phyloP scores from a whole-genome alignment of 1,140 invertebrate species.

The Bombus haemorrhoidalis region DNA sequence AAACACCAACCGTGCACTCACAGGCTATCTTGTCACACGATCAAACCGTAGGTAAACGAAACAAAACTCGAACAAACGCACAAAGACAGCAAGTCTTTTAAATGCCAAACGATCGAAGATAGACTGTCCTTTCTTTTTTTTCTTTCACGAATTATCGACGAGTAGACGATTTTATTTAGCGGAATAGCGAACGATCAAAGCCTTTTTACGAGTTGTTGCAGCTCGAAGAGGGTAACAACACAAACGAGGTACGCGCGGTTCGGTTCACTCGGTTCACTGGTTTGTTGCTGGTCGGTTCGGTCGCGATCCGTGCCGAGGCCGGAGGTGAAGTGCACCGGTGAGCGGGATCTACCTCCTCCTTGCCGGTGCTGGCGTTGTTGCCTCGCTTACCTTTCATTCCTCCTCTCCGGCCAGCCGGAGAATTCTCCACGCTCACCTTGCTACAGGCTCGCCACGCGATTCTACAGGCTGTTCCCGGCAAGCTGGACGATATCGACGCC shows the following conservation, averaged over 20 bases:
- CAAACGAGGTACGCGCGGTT: neutral
- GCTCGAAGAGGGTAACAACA: neutral
- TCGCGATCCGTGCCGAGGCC: constrained; percentile 68
- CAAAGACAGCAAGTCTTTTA: no score
- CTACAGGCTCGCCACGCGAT: constrained; percentile 47
- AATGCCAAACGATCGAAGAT: neutral
- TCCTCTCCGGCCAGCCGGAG: constrained; percentile 49
- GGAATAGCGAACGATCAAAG: no score
- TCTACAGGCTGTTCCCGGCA: constrained; percentile 32
- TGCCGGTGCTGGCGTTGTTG: constrained; percentile 9
- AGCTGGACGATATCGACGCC: neutral
- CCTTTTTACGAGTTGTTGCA: no score
- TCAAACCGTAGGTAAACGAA: neutral
- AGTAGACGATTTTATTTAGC: no score
- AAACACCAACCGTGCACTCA: constrained; percentile 12
- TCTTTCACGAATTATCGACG: neutral
- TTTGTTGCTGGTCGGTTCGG: constrained; percentile 38
- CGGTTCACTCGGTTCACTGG: constrained; percentile 14
- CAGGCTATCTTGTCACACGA: neutral
- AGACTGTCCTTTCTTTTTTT: no score
- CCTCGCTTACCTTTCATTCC: constrained; percentile 48
- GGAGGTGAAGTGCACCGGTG: constrained; percentile 72
- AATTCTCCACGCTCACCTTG: constrained; percentile 70
- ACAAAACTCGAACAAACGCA: neutral
- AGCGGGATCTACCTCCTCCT: constrained; percentile 67